phyloP scores from a whole-genome alignment of 2,113 vertebrate genomes.

The Alethe diademata region DNA sequence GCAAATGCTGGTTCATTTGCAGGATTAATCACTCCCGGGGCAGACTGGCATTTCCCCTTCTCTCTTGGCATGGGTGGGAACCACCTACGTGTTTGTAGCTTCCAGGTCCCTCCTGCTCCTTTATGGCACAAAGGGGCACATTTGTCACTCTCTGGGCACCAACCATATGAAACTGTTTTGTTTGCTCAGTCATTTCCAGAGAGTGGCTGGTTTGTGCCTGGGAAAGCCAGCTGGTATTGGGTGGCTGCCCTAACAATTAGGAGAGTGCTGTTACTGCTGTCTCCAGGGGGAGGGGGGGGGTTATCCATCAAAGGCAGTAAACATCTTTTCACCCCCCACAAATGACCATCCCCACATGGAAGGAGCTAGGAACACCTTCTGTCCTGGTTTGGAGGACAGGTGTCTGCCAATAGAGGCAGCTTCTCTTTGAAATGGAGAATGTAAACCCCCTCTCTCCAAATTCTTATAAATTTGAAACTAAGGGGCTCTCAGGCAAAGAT shows the following conservation, averaged over 20 bases:
- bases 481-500: too few species aligned
- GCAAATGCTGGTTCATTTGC: neutral
- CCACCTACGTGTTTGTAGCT: conserved; percentile 11
- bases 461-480: too few species aligned
- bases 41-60: conserved; percentile 42
- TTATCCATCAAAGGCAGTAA: neutral
- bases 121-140: neutral
- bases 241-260: neutral
- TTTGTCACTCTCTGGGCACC: neutral
- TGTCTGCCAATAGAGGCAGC: too few species aligned
- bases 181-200: neutral
- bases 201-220: neutral
- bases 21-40: conserved; percentile 20
- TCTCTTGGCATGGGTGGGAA: neutral
- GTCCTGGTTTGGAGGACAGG: too few species aligned
- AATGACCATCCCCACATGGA: fast-evolving
- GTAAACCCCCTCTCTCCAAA: too few species aligned
- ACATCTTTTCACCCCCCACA: neutral
- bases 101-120: neutral
- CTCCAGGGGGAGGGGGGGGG: neutral
- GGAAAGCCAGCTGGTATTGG: neutral
- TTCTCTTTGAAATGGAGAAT: too few species aligned
- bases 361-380: neutral
- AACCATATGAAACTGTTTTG: neutral
- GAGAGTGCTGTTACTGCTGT: neutral